Evolutionary conservation across 2,888 invertebrate species (phyloP).

Genomic region (Thyatira batis): DNA sequence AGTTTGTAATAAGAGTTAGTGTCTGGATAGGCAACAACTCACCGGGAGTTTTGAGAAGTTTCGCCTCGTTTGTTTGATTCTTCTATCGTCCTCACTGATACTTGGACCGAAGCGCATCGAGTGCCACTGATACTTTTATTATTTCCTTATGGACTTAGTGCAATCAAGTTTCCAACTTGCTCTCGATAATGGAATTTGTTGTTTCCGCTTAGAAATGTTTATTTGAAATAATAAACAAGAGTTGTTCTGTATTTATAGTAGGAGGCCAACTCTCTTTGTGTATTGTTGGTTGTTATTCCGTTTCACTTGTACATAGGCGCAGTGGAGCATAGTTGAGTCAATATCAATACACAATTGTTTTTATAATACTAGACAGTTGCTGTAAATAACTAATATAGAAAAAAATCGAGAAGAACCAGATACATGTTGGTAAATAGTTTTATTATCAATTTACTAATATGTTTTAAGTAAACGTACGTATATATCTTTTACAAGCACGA

Average conservation of each 20-base stretch:
- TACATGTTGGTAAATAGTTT: too few relatives aligned
- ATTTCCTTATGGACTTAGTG: conserved; percentile 59
- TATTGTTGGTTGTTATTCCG: neutral
- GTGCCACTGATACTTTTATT: conserved; percentile 69
- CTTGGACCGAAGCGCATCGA: conserved; percentile 45
- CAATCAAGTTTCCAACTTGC: conserved; percentile 49
- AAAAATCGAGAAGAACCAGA: too few relatives aligned
- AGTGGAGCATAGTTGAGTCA: neutral
- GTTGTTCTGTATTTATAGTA: neutral
- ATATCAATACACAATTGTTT: neutral
- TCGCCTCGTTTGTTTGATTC: conserved; percentile 64
- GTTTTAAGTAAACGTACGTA: too few relatives aligned
- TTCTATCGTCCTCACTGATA: conserved; percentile 53
- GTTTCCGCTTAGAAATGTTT: conserved; percentile 5
- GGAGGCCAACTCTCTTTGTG: neutral
- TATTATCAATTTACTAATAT: too few relatives aligned
- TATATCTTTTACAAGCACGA: too few relatives aligned
- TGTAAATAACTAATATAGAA: too few relatives aligned
- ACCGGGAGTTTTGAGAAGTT: conserved; percentile 62
- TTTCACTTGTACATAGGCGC: neutral
- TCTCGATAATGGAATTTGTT: conserved; percentile 46
- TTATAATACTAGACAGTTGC: too few relatives aligned
- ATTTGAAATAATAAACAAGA: neutral
- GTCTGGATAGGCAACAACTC: conserved; percentile 48
- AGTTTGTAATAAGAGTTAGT: conserved; percentile 74